These are phyloP conservation scores for Macrosteles quadrilineatus DNA, from an alignment of 1,140 invertebrate genomes.

Conservation along the genomic window DNA sequence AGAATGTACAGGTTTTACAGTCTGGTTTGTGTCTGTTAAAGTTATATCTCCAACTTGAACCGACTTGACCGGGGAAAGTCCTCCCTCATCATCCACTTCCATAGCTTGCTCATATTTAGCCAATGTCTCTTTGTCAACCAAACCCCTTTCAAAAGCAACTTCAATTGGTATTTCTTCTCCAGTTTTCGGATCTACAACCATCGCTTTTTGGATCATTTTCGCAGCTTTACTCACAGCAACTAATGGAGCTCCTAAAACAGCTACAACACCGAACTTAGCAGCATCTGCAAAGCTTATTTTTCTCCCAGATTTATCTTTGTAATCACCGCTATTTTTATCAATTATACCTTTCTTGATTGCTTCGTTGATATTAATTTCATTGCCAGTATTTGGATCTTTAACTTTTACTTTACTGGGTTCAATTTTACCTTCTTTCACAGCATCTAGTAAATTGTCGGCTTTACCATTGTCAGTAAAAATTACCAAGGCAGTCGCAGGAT, in stretches of 20 bases:
- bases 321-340: slow-evolving; percentile 69
- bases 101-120: slow-evolving; percentile 56
- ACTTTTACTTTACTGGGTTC: slow-evolving; percentile 69
- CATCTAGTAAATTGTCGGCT: slow-evolving; percentile 67
- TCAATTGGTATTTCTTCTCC: slow-evolving; percentile 74
- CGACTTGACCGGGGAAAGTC: slow-evolving; percentile 32
- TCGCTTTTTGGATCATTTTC: slow-evolving; percentile 53
- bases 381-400: slow-evolving; percentile 70
- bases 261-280: slow-evolving; percentile 69
- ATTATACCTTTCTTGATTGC: slow-evolving; percentile 76
- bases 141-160: slow-evolving; percentile 75
- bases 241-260: slow-evolving; percentile 62
- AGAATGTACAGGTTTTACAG: not conserved
- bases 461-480: slow-evolving; percentile 69
- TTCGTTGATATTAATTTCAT: slow-evolving; percentile 70
- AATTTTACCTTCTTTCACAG: slow-evolving; percentile 67
- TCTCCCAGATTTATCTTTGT: slow-evolving; percentile 63
- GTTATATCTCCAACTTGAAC: no score
- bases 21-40: not conserved
- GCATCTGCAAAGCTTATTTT: slow-evolving; percentile 73
- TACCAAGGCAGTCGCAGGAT: slow-evolving; percentile 69
- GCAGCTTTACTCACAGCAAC: slow-evolving; percentile 58
- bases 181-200: slow-evolving; percentile 73
- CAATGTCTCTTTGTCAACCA: slow-evolving; percentile 63
- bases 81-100: slow-evolving; percentile 49